Percentiles rank a stretch among this genome's conserved stretches.
Conservation (phyloP, 2,888 invertebrate species). For the Philopedon plagiatum region DNA sequence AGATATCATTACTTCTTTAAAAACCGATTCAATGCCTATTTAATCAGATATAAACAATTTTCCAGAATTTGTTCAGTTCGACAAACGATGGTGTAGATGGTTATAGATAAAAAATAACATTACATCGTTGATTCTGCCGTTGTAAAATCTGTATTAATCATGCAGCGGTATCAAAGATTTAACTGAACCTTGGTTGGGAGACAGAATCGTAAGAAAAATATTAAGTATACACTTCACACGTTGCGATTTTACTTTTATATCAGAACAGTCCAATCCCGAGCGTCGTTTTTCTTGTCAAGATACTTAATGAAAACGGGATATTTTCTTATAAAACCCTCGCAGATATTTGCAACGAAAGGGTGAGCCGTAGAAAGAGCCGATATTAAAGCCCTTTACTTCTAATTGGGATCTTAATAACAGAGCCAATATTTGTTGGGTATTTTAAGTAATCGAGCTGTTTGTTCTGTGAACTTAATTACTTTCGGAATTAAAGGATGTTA, state of each 20-base stretch:
- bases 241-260: background rate
- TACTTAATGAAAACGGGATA: slow-evolving; percentile 39
- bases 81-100: no score
- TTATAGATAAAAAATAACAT: no score
- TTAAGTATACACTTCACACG: no score
- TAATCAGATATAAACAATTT: no score
- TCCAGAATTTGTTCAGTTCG: no score
- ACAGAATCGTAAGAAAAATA: no score
- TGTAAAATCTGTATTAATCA: no score
- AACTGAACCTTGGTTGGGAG: no score
- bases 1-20: no score
- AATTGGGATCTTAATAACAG: slow-evolving; percentile 38
- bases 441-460: slow-evolving; percentile 38
- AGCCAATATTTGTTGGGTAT: slow-evolving; percentile 40
- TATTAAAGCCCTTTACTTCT: slow-evolving; percentile 36
- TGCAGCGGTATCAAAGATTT: no score
- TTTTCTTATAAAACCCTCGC: slow-evolving; percentile 29
- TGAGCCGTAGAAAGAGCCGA: slow-evolving; percentile 27
- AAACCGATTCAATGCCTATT: no score
- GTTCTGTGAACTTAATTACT: slow-evolving; percentile 14
- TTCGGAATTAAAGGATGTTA: slow-evolving; percentile 3
- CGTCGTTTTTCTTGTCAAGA: slow-evolving; percentile 25
- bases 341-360: slow-evolving; percentile 26
- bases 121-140: no score
- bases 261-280: slow-evolving; percentile 16